These are phyloP conservation scores for Pygoscelis antarcticus DNA, from an alignment of 2,113 vertebrate genomes.

Conservation along the genomic window DNA sequence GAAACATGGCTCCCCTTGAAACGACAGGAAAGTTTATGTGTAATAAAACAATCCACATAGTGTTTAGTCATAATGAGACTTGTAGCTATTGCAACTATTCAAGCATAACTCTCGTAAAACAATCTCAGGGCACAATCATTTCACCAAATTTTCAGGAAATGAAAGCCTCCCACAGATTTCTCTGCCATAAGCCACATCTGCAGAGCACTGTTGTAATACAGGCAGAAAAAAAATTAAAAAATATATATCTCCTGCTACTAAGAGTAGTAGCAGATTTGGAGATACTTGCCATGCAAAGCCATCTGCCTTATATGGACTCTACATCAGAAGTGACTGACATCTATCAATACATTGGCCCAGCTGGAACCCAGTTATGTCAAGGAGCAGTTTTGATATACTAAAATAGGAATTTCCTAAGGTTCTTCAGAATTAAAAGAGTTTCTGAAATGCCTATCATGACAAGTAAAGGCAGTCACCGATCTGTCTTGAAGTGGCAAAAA, in stretches of 20 bases:
- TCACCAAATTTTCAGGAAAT: slow-evolving; percentile 29
- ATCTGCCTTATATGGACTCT: background rate
- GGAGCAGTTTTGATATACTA: background rate
- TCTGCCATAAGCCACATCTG: background rate
- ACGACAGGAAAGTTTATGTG: background rate
- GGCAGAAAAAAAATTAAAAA: background rate
- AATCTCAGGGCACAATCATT: background rate
- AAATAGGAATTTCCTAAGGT: background rate
- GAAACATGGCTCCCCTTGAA: background rate
- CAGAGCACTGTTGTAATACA: background rate
- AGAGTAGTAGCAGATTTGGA: background rate
- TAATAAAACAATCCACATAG: background rate
- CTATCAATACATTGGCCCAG: slow-evolving; percentile 15
- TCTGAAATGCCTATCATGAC: background rate
- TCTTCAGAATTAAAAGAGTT: background rate
- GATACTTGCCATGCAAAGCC: background rate
- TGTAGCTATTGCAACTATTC: background rate
- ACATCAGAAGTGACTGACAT: background rate
- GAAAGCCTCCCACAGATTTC: slow-evolving; percentile 8
- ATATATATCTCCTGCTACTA: fast-evolving
- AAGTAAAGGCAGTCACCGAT: background rate
- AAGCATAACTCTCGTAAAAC: background rate
- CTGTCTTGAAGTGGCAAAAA: background rate
- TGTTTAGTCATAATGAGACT: too few species aligned
- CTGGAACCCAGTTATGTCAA: background rate